Evolutionary conservation across 2,888 invertebrate species (phyloP).

Genomic region (Drosophila kambysellisi): DNA sequence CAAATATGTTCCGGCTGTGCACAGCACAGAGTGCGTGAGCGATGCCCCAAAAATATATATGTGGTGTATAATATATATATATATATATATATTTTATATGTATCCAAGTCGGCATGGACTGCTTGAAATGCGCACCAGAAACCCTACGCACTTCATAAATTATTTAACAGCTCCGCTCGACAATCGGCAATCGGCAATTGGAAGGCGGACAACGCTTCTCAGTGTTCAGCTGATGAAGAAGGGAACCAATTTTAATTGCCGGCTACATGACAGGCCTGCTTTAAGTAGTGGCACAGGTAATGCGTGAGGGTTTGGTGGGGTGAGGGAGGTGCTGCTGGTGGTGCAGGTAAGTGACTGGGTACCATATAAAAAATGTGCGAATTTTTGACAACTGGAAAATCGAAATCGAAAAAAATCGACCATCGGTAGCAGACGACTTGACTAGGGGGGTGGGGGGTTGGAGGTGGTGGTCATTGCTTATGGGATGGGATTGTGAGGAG

Average conservation of each 20-base stretch:
- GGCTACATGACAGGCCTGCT: conserved; percentile 34
- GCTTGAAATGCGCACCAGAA: conserved; percentile 71
- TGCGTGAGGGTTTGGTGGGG: not conserved
- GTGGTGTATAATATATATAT: conserved; percentile 8
- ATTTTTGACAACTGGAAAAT: conserved; percentile 71
- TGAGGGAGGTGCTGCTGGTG: not conserved
- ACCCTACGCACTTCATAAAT: conserved; percentile 78
- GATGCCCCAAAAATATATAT: conserved; percentile 20
- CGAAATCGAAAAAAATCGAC: conserved; percentile 34
- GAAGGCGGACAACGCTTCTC: conserved; percentile 13
- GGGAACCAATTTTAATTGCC: conserved; percentile 74
- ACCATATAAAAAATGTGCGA: conserved; percentile 64
- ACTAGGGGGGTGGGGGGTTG: too few species aligned
- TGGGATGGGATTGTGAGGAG: not conserved
- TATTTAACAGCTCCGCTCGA: conserved; percentile 67
- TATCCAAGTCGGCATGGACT: conserved; percentile 28
- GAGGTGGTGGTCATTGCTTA: not conserved
- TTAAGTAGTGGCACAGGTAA: not conserved
- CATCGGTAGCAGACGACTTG: not conserved
- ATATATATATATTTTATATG: not conserved
- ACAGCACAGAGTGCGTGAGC: conserved; percentile 49
- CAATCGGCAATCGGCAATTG: conserved; percentile 56
- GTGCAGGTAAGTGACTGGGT: conserved; percentile 1
- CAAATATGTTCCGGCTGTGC: conserved; percentile 69
- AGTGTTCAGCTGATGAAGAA: conserved; percentile 22